These are phyloP conservation scores for Drosophila kepulauana DNA, from an alignment of 1,140 invertebrate species.

Conservation along the genomic window DNA sequence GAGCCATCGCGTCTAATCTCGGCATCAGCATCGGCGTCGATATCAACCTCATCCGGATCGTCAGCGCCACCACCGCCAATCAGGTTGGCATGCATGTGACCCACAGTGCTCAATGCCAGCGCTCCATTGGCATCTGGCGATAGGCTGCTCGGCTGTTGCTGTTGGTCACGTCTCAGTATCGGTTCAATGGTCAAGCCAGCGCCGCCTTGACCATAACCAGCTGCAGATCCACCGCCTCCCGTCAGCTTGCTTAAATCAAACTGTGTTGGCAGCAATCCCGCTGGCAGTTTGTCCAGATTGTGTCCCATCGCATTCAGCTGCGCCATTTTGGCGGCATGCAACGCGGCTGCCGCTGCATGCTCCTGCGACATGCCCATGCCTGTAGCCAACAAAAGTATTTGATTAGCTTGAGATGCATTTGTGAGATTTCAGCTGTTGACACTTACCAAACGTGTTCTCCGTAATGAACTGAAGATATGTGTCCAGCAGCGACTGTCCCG, in stretches of 20 bases:
- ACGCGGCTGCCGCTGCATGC: slow-evolving; percentile 86
- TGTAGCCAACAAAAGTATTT: slow-evolving; percentile 20
- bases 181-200: slow-evolving; percentile 73
- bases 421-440: not conserved
- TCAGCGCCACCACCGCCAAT: slow-evolving; percentile 34
- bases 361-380: slow-evolving; percentile 86
- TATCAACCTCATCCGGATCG: slow-evolving; percentile 45
- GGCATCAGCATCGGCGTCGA: slow-evolving; percentile 40
- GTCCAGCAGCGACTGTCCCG: slow-evolving; percentile 91
- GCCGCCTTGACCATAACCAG: slow-evolving; percentile 49
- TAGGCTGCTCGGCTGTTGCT: slow-evolving; percentile 47
- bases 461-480: slow-evolving; percentile 94
- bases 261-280: slow-evolving; percentile 73
- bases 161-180: slow-evolving; percentile 69
- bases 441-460: slow-evolving; percentile 90
- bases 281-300: slow-evolving; percentile 86
- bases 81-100: slow-evolving; percentile 37
- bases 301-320: slow-evolving; percentile 89
- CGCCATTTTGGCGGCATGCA: slow-evolving; percentile 89
- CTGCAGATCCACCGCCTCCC: slow-evolving; percentile 30
- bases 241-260: slow-evolving; percentile 79
- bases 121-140: slow-evolving; percentile 62
- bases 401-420: not conserved
- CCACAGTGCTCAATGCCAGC: slow-evolving; percentile 56
- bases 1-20: slow-evolving; percentile 72